Evolutionary conservation across 1,140 invertebrate genomes (phyloP).

Genomic region (Trichonephila inaurata): DNA sequence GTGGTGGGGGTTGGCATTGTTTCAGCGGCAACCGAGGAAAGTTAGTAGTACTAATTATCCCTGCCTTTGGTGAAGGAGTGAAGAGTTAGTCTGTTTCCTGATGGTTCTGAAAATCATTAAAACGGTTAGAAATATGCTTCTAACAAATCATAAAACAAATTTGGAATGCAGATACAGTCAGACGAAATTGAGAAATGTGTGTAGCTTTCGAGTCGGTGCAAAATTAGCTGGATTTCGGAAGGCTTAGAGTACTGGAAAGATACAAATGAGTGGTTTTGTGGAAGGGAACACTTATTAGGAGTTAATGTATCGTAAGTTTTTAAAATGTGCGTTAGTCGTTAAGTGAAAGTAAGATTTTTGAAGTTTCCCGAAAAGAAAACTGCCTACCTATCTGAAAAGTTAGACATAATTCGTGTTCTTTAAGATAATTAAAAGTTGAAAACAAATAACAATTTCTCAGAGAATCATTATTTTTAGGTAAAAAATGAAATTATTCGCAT

Average conservation of each 20-base stretch:
- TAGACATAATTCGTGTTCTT: too few relatives aligned
- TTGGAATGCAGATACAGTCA: not conserved
- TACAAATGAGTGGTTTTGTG: not conserved
- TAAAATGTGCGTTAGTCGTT: too few relatives aligned
- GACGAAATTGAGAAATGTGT: not conserved
- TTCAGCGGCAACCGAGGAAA: too few relatives aligned
- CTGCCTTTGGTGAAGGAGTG: not conserved
- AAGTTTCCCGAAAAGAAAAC: too few relatives aligned
- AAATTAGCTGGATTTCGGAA: not conserved
- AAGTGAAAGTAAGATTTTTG: too few relatives aligned
- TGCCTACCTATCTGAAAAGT: too few relatives aligned
- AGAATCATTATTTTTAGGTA: too few relatives aligned
- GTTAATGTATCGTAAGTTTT: too few relatives aligned
- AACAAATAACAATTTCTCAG: too few relatives aligned
- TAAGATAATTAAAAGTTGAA: too few relatives aligned
- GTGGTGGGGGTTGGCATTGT: not conserved
- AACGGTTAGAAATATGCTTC: slow-evolving; percentile 21
- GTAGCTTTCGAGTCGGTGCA: not conserved
- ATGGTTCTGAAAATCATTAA: slow-evolving; percentile 1
- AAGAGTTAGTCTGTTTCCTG: not conserved
- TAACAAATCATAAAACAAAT: slow-evolving; percentile 44
- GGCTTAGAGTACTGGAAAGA: not conserved
- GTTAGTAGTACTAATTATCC: not conserved
- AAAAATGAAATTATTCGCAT: too few relatives aligned
- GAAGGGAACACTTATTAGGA: too few relatives aligned